Percentiles rank a stretch among this genome's conserved stretches.
These are phyloP conservation scores for Suricata suricatta DNA, from an alignment of 2,113 vertebrate genomes.

Conservation along the genomic window DNA sequence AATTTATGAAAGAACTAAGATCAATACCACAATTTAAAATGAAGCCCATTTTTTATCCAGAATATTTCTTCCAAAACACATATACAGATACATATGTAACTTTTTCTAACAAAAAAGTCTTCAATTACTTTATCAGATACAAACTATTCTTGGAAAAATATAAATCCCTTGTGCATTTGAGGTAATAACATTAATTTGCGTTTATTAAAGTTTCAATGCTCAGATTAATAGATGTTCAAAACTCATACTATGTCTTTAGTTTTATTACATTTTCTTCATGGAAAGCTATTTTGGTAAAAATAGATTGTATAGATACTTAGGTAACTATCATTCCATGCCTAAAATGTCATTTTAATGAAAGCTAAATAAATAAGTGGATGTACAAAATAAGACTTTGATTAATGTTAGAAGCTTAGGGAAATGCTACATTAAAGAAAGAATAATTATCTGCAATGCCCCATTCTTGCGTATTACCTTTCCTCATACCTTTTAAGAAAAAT, in stretches of 20 bases:
- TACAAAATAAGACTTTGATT: not conserved
- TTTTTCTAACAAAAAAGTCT: not conserved
- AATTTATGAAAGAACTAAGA: not conserved
- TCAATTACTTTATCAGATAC: not conserved
- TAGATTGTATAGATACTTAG: not conserved
- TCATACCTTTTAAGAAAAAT: not conserved
- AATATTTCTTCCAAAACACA: not conserved
- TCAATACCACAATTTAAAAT: not conserved
- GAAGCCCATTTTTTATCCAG: not conserved
- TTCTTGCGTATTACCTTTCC: not conserved
- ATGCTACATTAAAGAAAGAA: not conserved
- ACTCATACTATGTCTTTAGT: not conserved
- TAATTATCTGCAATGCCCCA: not conserved
- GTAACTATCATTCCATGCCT: not conserved
- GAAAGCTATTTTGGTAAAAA: not conserved
- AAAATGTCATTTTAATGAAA: not conserved
- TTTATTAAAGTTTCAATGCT: not conserved
- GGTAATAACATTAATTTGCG: not conserved
- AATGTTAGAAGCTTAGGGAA: not conserved
- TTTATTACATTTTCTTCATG: not conserved
- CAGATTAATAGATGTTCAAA: not conserved
- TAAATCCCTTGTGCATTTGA: not conserved
- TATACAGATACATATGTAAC: not conserved
- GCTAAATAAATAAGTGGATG: not conserved
- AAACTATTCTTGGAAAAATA: not conserved